Conservation (phyloP, 2,797 vertebrate genomes). For the Selene dorsalis region DNA sequence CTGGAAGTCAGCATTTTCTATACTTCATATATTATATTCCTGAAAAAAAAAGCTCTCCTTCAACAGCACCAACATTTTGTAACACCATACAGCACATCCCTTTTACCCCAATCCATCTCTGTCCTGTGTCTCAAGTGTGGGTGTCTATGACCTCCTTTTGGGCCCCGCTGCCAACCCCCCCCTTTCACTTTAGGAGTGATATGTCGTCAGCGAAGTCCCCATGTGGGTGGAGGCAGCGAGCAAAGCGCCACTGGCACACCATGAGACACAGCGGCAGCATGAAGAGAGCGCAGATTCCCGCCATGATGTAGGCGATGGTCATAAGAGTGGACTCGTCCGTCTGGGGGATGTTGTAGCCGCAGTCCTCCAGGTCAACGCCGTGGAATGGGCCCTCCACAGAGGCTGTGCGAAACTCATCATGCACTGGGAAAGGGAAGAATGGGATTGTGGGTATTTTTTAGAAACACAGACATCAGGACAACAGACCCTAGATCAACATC, state of each 20-base stretch:
- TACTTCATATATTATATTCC: slow-evolving; percentile 39
- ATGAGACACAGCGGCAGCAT: slow-evolving; percentile 99
- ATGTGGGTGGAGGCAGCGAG: slow-evolving; percentile 90
- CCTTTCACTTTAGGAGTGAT: slow-evolving; percentile 93
- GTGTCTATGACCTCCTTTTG: not conserved
- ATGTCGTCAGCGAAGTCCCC: slow-evolving; percentile 97
- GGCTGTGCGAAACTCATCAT: slow-evolving; percentile 93
- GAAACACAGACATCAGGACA: not conserved
- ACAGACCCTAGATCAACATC: not conserved
- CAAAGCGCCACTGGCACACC: slow-evolving; percentile 98
- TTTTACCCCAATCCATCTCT: slow-evolving; percentile 22
- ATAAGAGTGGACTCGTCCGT: slow-evolving; percentile 98
- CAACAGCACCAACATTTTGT: slow-evolving; percentile 53
- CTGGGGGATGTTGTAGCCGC: slow-evolving; percentile 98
- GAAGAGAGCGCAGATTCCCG: slow-evolving; percentile 98
- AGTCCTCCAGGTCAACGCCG: slow-evolving; percentile 93
- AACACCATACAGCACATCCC: slow-evolving; percentile 2
- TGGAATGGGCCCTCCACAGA: slow-evolving; percentile 93
- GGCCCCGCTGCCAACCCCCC: not conserved
- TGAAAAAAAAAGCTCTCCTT: slow-evolving; percentile 43
- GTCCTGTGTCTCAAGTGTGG: slow-evolving; percentile 30
- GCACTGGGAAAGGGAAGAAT: slow-evolving; percentile 80
- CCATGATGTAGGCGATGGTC: slow-evolving; percentile 99
- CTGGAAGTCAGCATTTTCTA: slow-evolving; percentile 26
- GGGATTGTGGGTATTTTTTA: not conserved